Evolutionary conservation across 1,140 invertebrate genomes (phyloP).

Genomic region (Planococcus citri): DNA sequence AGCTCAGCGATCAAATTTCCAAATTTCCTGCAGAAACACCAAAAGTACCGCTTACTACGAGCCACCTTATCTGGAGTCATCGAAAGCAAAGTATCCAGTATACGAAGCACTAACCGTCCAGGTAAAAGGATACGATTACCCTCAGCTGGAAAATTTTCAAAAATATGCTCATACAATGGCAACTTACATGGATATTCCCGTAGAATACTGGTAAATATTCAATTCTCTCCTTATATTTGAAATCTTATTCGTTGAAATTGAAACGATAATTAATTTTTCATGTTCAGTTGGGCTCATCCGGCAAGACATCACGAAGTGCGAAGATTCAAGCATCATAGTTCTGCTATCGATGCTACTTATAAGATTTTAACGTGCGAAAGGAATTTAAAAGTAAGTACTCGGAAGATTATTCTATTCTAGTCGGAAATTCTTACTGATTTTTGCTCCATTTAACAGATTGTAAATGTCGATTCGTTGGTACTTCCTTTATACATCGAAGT

Average conservation of each 20-base stretch:
- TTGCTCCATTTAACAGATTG: slow-evolving; percentile 36
- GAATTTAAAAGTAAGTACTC: slow-evolving; percentile 47
- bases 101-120: slow-evolving; percentile 50
- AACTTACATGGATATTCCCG: slow-evolving; percentile 56
- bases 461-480: slow-evolving; percentile 41
- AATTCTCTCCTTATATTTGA: slow-evolving; percentile 11
- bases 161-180: slow-evolving; percentile 59
- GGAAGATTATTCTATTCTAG: background rate
- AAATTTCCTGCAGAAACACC: background rate
- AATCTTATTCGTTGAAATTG: background rate
- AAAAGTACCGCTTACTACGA: slow-evolving; percentile 23
- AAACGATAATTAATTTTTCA: background rate
- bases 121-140: slow-evolving; percentile 68
- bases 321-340: slow-evolving; percentile 51
- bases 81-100: slow-evolving; percentile 28
- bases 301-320: slow-evolving; percentile 51
- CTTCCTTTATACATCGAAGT: slow-evolving; percentile 53
- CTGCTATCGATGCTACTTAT: slow-evolving; percentile 53
- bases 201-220: slow-evolving; percentile 52
- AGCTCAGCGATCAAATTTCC: too few species aligned
- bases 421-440: background rate
- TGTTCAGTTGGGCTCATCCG: slow-evolving; percentile 56
- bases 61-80: slow-evolving; percentile 28
- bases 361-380: slow-evolving; percentile 61
- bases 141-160: slow-evolving; percentile 65